Conservation (phyloP, 37 sponge, comb jelly and placozoan genomes). For the Tethya wilhelma region DNA sequence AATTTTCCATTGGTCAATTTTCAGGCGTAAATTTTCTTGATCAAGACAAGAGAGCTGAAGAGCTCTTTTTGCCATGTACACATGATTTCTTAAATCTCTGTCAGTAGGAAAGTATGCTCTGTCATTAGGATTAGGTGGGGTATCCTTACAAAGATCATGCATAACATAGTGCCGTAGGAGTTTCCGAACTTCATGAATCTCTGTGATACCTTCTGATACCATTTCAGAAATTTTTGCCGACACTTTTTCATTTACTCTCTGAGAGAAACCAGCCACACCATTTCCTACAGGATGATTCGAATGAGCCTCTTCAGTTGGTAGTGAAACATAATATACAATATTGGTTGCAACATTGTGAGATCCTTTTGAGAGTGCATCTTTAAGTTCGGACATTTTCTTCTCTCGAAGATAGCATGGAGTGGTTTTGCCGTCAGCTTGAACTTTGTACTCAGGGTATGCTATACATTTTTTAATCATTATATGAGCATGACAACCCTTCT, state of each 20-base stretch:
- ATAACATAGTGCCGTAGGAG: neutral
- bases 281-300: neutral
- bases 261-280: neutral
- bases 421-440: neutral
- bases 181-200: constrained; percentile 1
- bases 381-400: neutral
- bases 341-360: neutral
- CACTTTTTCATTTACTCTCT: too few species aligned
- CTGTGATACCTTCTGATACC: constrained; percentile 21
- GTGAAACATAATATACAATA: constrained; percentile 22
- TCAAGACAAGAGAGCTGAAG: constrained; percentile 32
- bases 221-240: constrained; percentile 13
- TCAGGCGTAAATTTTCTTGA: constrained; percentile 14
- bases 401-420: neutral
- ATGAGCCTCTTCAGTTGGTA: constrained; percentile 33
- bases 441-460: neutral
- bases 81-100: constrained; percentile 40
- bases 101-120: constrained; percentile 14
- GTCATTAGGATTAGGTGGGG: neutral
- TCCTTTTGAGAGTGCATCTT: neutral
- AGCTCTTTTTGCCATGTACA: constrained; percentile 22
- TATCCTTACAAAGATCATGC: neutral
- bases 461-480: neutral
- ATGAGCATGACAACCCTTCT: neutral
- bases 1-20: constrained; percentile 25